Evolutionary conservation across 2,888 invertebrate genomes (phyloP).

Genomic region (Adineta ricciae): DNA sequence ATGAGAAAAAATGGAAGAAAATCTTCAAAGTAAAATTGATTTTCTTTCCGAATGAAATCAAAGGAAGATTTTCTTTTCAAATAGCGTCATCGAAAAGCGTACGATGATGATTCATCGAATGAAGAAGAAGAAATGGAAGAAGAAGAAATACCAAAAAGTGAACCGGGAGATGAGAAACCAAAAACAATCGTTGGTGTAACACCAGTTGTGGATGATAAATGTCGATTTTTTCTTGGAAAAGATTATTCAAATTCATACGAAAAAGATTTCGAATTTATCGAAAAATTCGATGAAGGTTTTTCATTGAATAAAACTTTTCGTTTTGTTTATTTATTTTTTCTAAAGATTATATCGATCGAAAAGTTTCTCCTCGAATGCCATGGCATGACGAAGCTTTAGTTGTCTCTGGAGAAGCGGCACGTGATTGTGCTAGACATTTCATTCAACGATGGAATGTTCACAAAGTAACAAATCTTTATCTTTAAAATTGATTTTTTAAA

Average conservation of each 20-base stretch:
- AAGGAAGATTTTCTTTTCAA: not conserved
- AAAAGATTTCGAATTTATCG: constrained; percentile 60
- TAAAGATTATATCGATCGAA: constrained; percentile 53
- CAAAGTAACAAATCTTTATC: not conserved
- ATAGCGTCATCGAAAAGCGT: too few relatives aligned
- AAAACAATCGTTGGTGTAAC: not conserved
- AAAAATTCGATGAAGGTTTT: constrained; percentile 23
- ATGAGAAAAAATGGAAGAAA: not conserved
- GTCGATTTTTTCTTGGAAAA: constrained; percentile 74
- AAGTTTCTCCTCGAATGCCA: constrained; percentile 81
- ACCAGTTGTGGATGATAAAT: constrained; percentile 18
- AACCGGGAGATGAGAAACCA: not conserved
- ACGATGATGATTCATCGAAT: not conserved
- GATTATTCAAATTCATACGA: constrained; percentile 91
- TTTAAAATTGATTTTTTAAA: not conserved
- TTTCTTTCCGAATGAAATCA: too few relatives aligned
- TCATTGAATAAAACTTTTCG: not conserved
- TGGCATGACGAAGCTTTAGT: constrained; percentile 89
- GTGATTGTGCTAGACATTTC: constrained; percentile 83
- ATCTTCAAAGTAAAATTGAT: not conserved
- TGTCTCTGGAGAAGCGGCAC: constrained; percentile 69
- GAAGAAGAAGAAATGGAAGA: not conserved
- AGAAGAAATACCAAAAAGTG: not conserved
- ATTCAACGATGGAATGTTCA: constrained; percentile 77
- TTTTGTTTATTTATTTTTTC: not conserved